Conservation (phyloP, 2,888 invertebrate genomes). For the Gastrophysa polygoni region DNA sequence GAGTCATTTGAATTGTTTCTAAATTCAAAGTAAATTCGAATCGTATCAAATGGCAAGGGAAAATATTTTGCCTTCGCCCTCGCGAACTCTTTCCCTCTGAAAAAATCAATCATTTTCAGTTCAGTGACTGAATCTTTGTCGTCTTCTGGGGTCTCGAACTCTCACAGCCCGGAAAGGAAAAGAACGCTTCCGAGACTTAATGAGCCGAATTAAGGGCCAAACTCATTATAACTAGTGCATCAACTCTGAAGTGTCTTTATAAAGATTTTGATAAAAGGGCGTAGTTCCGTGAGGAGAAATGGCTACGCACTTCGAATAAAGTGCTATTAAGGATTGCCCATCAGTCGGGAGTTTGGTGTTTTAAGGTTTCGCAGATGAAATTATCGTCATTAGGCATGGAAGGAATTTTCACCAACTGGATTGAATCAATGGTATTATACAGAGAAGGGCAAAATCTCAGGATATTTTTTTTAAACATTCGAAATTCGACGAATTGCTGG, state of each 20-base stretch:
- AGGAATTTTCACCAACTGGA: no score
- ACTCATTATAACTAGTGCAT: constrained; percentile 34
- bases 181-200: constrained; percentile 29
- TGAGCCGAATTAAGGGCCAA: constrained; percentile 28
- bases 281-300: constrained; percentile 8
- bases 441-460: no score
- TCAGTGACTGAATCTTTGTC: neutral
- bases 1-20: no score
- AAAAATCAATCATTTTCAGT: neutral
- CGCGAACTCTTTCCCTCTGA: neutral
- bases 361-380: no score
- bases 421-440: no score
- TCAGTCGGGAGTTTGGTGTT: neutral
- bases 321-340: neutral
- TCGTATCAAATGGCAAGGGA: neutral
- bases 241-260: constrained; percentile 29
- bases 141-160: constrained; percentile 17
- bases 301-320: constrained; percentile 20
- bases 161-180: constrained; percentile 23
- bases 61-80: neutral
- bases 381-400: no score
- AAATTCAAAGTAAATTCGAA: no score
- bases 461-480: no score
- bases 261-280: constrained; percentile 30
- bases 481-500: no score